Evolutionary conservation across 2,888 invertebrate species (phyloP).

Genomic region (Drosophila merina): DNA sequence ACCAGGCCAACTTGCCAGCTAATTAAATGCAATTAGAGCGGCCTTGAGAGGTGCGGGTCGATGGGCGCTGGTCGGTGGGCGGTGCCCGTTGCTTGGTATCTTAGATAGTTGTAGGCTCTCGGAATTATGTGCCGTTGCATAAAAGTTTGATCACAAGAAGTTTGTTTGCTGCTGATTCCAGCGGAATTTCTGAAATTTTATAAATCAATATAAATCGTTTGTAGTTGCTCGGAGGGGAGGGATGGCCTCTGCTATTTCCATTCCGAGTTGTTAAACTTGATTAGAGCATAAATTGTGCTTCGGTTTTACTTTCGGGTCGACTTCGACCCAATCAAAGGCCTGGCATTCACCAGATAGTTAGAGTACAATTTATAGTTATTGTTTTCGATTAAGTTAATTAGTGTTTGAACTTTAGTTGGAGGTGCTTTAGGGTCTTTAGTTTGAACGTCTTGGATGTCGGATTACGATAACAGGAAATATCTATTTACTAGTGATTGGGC

Average conservation of each 20-base stretch:
- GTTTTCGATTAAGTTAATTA: slow-evolving; percentile 21
- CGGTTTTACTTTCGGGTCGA: slow-evolving; percentile 8
- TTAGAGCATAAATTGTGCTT: slow-evolving; percentile 35
- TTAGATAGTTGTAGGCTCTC: slow-evolving; percentile 20
- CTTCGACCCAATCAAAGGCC: not conserved
- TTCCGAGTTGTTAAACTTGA: slow-evolving; percentile 32
- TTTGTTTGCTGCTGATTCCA: slow-evolving; percentile 57
- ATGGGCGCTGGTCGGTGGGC: not conserved
- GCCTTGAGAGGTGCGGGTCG: slow-evolving; percentile 17
- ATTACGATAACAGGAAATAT: not conserved
- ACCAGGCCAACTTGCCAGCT: slow-evolving; percentile 52
- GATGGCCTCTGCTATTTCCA: slow-evolving; percentile 23
- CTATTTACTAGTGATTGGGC: not conserved
- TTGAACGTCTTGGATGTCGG: not conserved
- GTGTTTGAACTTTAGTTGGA: not conserved
- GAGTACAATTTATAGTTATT: slow-evolving; percentile 17
- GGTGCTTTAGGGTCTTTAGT: not conserved
- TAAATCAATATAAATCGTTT: slow-evolving; percentile 38
- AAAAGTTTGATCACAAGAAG: slow-evolving; percentile 52
- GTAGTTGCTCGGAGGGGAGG: slow-evolving; percentile 18
- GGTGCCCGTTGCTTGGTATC: not conserved
- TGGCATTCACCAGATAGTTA: slow-evolving; percentile 16
- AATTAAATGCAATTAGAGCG: slow-evolving; percentile 61
- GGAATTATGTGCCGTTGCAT: slow-evolving; percentile 33
- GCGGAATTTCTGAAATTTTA: slow-evolving; percentile 42